These are phyloP conservation scores for Lycaena phlaeas DNA, from an alignment of 2,888 invertebrate species.

Conservation along the genomic window DNA sequence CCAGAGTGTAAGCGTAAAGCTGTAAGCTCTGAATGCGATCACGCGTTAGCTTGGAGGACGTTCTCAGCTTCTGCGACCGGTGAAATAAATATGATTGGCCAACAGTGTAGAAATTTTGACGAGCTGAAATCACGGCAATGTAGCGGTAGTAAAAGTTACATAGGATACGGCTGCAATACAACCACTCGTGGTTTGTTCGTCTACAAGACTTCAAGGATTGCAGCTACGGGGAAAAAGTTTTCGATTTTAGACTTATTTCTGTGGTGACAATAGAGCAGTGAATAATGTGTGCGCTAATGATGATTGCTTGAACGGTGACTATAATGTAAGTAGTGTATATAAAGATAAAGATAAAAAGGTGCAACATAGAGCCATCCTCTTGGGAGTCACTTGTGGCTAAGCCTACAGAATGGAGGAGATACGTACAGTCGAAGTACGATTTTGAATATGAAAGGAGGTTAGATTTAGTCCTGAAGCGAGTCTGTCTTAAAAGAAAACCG, in stretches of 20 bases:
- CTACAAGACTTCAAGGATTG: slow-evolving; percentile 32
- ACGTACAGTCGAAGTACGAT: too few species aligned
- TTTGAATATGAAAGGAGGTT: too few species aligned
- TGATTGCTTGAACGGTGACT: too few species aligned
- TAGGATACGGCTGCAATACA: slow-evolving; percentile 38
- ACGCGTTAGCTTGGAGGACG: slow-evolving; percentile 48
- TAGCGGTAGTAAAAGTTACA: slow-evolving; percentile 30
- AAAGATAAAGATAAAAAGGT: too few species aligned
- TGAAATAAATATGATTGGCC: slow-evolving; percentile 29
- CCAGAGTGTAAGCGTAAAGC: slow-evolving; percentile 42
- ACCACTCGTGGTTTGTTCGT: slow-evolving; percentile 37
- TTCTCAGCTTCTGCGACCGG: slow-evolving; percentile 39
- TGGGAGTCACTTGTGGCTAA: too few species aligned
- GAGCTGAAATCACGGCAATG: slow-evolving; percentile 35
- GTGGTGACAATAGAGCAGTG: too few species aligned
- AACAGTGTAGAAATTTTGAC: slow-evolving; percentile 35
- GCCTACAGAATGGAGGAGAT: too few species aligned
- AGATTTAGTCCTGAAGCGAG: too few species aligned
- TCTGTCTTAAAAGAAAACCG: too few species aligned
- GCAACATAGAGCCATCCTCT: too few species aligned
- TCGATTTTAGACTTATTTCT: slow-evolving; percentile 34
- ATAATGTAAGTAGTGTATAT: too few species aligned
- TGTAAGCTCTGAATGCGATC: slow-evolving; percentile 50
- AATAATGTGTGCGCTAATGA: too few species aligned
- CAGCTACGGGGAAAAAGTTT: slow-evolving; percentile 20